Evolutionary conservation across 2,113 vertebrate genomes (phyloP), one percentile per base, ranked within the genome.

Genomic region (Silurus meridionalis): DNA sequence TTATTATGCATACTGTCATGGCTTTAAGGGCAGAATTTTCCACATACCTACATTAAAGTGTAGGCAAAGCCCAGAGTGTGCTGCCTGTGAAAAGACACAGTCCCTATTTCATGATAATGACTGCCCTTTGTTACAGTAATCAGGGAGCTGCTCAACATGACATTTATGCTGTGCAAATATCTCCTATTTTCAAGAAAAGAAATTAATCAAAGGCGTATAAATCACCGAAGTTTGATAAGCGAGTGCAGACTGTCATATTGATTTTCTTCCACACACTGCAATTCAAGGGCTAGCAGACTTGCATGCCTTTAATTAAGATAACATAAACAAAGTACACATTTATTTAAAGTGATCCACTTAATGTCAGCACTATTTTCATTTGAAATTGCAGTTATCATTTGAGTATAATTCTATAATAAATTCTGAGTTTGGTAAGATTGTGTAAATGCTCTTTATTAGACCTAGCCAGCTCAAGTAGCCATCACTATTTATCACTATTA

Each of bases 161-260:
- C 80, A 83, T 88, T 88, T 86, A 88, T 83, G 19, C 74, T 55
- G 74, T 78, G 53, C 80, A 83, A 79, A 86, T 55, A 83, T 83
- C 71, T 85, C 21, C 77, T 58, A 52, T 82, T 82, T 86, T 83
- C 52, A 64, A 50, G 74, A 77, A 83, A 83, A 83, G 55, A 83
- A 88, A 83, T 78, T 79, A 80, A 86, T 88, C 52, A 60, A 83
- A 72, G 80, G 46, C 13, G 75, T 63, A 84, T 72, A 87, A 80
- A 87, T 87, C 82, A 87, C 80, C 53, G 46, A 78, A 83, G 64
- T 86, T 86, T 86, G 80, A 88, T 88, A 87, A 87, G 77, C 83
- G 75, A 88, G 75, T 69, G 63, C 58, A 81, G 69, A 4, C 63
- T 77, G 77, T 82, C 67, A 86, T 75, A 82, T 82, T 86, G 85